Percentiles rank a stretch among this genome's conserved stretches.
Evolutionary conservation across 1,140 invertebrate species (phyloP).

Genomic region (Telenomus remus): DNA sequence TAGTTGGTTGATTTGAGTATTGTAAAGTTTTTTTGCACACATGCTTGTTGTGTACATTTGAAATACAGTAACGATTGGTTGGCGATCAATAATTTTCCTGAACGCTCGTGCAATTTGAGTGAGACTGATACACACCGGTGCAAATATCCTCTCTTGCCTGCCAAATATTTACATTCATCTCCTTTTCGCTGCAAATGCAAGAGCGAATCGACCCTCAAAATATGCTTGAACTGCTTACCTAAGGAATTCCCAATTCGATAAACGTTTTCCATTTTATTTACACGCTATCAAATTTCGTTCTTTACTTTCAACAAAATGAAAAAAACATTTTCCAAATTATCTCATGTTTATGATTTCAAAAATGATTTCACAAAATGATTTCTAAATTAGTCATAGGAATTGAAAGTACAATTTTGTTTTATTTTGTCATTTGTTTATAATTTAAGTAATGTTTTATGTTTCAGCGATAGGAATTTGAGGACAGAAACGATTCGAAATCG

Average conservation of each 20-base stretch:
- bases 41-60: conserved; percentile 52
- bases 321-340: too few species aligned
- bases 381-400: too few species aligned
- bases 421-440: too few species aligned
- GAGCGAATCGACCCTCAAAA: conserved; percentile 18
- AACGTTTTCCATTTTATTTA: neutral
- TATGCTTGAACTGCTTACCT: conserved; percentile 17
- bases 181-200: conserved; percentile 16
- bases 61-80: conserved; percentile 43
- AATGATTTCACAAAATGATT: too few species aligned
- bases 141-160: conserved; percentile 29
- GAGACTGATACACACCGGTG: conserved; percentile 45
- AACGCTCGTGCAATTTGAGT: conserved; percentile 33
- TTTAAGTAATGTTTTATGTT: too few species aligned
- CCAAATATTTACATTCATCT: conserved; percentile 40
- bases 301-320: too few species aligned
- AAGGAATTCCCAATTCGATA: too few species aligned
- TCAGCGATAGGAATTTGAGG: too few species aligned
- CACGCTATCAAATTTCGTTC: neutral
- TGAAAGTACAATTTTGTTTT: too few species aligned
- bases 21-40: conserved; percentile 51
- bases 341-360: too few species aligned
- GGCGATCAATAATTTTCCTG: conserved; percentile 47
- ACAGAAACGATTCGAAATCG: neutral
- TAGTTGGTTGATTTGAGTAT: conserved; percentile 48